Base-by-base conservation (phyloP, 2,888 invertebrate species). In the Myathropa florea region DNA sequence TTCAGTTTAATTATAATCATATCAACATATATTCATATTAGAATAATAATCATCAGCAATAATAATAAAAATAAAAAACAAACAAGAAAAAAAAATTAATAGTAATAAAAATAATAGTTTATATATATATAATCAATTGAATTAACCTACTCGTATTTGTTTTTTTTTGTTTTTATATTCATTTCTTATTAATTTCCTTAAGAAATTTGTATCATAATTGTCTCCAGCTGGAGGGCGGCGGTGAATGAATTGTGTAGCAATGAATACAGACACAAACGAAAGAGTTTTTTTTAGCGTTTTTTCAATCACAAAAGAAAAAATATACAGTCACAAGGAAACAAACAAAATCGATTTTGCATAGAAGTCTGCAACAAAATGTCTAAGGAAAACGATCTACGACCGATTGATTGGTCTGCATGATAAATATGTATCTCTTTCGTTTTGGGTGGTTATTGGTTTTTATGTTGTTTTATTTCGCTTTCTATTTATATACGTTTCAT, bases 1-100 rank as follows among this genome's bases (percentile, higher is more conserved):
- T 71, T 71, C 59, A 53, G 36, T 84, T 85, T 85, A 81, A 81
- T 77, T 59, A 53, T 85, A 85, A 82, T 85, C 77, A 82, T 82
- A 82, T 85, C 83, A 86, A 86, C 86, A 86, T 86, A 86, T 86
- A 86, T 86, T 86, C 86, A 86, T 75, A 83, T 86, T 70, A 78
- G 78, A 86, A 86, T 86, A 82, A 82, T 85, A 85, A 85, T 85
- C 71, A 85, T 81, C 72, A 85, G 71, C 76, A 77, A 81, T 78
- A 82, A 83, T 83, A 83, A 83, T 82, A 85, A 85, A 83, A 85
- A 77, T 82, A 85, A 85, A 68, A 82, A 83, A 86, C 82, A 86
- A 86, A 86, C 77, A 82, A 86, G 70, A 79, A 71, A 86, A 33
- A n/a, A 72, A 84, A 75, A 75, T 71, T 73, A 68, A 67, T 73